Evolutionary conservation across 2,797 vertebrate species (phyloP).

Genomic region (Vireo griseus): DNA sequence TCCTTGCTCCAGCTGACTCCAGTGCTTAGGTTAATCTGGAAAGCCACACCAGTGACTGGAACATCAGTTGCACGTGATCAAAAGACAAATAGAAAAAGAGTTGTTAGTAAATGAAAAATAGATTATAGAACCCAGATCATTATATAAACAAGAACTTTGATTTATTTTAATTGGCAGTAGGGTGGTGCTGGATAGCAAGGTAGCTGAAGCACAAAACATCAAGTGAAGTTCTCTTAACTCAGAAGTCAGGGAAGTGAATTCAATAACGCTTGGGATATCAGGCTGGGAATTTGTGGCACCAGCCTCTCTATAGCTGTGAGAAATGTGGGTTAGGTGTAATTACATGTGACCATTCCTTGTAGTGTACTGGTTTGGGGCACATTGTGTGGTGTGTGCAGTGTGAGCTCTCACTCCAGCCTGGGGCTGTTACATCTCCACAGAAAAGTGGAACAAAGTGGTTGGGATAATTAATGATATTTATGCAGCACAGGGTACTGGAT

Average conservation of each 20-base stretch:
- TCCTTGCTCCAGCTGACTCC: background rate
- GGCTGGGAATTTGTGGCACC: background rate
- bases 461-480: background rate
- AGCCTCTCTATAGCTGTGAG: background rate
- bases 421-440: background rate
- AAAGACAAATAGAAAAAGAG: background rate
- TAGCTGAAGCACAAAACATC: background rate
- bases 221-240: background rate
- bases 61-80: background rate
- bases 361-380: background rate
- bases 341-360: background rate
- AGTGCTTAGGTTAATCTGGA: background rate
- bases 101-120: background rate
- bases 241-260: background rate
- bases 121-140: background rate
- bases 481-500: background rate
- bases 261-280: background rate
- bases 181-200: background rate
- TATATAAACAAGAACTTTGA: background rate
- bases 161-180: background rate
- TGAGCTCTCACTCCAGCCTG: background rate
- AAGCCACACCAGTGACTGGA: background rate
- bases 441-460: background rate
- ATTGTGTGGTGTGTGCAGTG: rapidly evolving
- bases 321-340: background rate